Conservation (phyloP, 53 echinoderm and acorn worm genomes). For the Actinopyga echinites region DNA sequence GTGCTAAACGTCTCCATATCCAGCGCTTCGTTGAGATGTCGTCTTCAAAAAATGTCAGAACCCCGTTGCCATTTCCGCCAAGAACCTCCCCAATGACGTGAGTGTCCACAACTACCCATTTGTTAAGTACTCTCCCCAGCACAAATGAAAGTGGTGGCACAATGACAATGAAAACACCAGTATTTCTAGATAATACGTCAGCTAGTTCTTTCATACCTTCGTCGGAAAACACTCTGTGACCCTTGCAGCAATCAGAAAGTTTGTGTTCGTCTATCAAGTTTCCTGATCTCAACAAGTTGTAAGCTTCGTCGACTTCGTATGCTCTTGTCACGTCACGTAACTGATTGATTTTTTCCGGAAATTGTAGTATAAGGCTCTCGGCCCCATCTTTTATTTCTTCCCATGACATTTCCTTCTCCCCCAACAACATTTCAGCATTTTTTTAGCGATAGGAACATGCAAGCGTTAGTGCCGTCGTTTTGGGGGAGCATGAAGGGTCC, state of each 20-base stretch:
- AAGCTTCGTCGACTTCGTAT: neutral
- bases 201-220: neutral
- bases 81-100: constrained; percentile 12
- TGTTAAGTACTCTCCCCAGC: neutral
- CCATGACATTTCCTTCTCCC: neutral
- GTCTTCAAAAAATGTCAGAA: neutral
- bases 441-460: neutral
- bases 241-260: neutral
- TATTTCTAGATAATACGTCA: neutral
- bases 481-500: neutral
- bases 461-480: neutral
- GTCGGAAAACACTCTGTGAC: constrained; percentile 13
- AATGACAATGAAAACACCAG: neutral
- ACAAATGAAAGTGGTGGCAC: constrained; percentile 3
- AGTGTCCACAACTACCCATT: constrained; percentile 9
- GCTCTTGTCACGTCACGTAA: neutral
- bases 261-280: neutral
- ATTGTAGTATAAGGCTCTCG: neutral
- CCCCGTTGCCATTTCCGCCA: constrained; percentile 5
- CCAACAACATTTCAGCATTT: neutral
- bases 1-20: constrained; percentile 12
- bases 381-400: neutral
- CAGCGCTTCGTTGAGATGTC: neutral
- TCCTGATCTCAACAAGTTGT: neutral
- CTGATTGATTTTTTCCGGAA: neutral